A percentile compares a stretch with the other conserved stretches of the same genome.
phyloP scores from a whole-genome alignment of 2,113 vertebrate genomes.

The Mystacornis crossleyi region DNA sequence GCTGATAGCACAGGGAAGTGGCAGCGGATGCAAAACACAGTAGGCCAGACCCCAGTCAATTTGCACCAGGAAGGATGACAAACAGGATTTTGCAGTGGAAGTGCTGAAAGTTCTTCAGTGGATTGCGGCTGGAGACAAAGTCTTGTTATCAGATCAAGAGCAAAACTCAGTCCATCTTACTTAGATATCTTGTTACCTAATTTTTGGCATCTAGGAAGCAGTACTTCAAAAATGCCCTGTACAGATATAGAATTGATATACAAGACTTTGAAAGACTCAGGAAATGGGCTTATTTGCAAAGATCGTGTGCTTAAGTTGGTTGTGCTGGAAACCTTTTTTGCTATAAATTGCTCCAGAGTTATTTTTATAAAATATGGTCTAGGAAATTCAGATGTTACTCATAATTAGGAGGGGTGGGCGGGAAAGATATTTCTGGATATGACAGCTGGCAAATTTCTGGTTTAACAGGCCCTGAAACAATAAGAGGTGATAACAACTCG shows the following conservation, averaged over 20 bases:
- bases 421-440: not conserved
- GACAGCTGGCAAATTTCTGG: not conserved
- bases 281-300: not conserved
- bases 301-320: not conserved
- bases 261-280: not conserved
- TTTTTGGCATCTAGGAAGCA: not conserved
- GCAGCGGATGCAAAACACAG: not conserved
- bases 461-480: not conserved
- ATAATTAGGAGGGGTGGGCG: not conserved
- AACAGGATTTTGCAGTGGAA: not conserved
- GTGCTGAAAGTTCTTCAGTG: not conserved
- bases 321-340: not conserved
- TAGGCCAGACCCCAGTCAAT: not conserved
- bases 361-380: constrained; percentile 9
- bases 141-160: not conserved
- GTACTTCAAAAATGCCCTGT: not conserved
- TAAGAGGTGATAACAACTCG: not conserved
- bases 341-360: constrained; percentile 7
- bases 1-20: not conserved
- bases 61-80: not conserved
- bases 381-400: constrained; percentile 41
- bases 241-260: not conserved
- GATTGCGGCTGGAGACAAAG: not conserved
- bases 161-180: not conserved
- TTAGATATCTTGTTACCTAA: not conserved